Base-by-base conservation (phyloP, 1,140 invertebrate species). In the Drosophila repleta region DNA sequence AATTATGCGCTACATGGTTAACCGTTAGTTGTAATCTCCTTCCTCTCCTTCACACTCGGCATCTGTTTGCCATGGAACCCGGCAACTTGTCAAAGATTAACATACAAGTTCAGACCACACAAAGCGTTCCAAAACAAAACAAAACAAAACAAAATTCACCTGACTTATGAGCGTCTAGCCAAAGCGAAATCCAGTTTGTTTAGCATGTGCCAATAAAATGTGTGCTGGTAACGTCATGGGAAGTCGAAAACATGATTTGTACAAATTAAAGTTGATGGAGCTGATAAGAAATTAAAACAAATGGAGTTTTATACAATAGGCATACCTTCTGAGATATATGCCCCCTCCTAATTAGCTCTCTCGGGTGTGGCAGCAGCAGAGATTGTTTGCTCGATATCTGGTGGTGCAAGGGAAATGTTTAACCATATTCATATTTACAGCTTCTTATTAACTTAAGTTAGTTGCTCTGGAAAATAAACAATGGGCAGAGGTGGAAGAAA, bases 1-100 rank as follows among this genome's bases (percentile, higher is more conserved):
- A 85, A 80, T 82, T 83, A 87, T 87, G 29, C 64, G 72, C 61
- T 67, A 72, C 79, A 75, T 79, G 76, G 39, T 76, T 67, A 68
- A 88, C 79, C 63, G 83, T 83, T 87, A 87, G 49, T 20, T 4
- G 29, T 8, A 17, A 29, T 7, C 21, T 18, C n/a, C 21, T 8
- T n/a, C 20, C 35, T 32, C 15, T 8, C 45, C 20, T 1, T 21
- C 51, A 4, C 10, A 1, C 1, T 11, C 17, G 1, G 17, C 24
- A 41, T 35, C 15, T 11, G 1, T 17, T 8, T 20, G 1, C 15
- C 29, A 17, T 35, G 7, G 48, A 24, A n/a, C 48, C 17, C 51
- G 32, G 11, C 37, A 26, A 56, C 52, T 51, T 51, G 18, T 20
- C 39, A 18, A 8, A 45, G 17, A 70, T 69, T 69, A 73, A 49